These are phyloP conservation scores for Limnephilus auricula DNA, from an alignment of 2,888 invertebrate genomes.

Conservation along the genomic window DNA sequence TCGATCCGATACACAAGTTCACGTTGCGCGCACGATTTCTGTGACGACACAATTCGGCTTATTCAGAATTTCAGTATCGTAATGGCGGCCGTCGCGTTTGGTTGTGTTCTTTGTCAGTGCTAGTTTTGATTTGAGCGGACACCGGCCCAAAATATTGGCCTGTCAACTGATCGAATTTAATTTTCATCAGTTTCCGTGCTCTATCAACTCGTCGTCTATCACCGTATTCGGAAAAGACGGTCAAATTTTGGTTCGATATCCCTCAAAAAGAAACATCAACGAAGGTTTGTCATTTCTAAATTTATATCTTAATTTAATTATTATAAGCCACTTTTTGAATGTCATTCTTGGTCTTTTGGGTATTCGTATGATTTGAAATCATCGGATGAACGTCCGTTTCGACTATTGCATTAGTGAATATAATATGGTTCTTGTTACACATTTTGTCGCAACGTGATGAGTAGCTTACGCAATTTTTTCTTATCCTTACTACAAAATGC, in stretches of 20 bases:
- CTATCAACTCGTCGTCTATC: conserved; percentile 63
- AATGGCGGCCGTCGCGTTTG: conserved; percentile 76
- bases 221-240: conserved; percentile 69
- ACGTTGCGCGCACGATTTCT: conserved; percentile 40
- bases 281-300: conserved; percentile 71
- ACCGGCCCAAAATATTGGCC: conserved; percentile 80
- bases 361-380: conserved; percentile 24
- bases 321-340: conserved; percentile 36
- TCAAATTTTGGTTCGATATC: conserved; percentile 79
- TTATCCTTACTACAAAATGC: conserved; percentile 20
- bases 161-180: conserved; percentile 75
- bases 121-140: conserved; percentile 77
- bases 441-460: conserved; percentile 53
- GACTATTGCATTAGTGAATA: conserved; percentile 2
- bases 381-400: conserved; percentile 36
- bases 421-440: background rate
- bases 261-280: conserved; percentile 77
- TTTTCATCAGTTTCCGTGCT: conserved; percentile 58
- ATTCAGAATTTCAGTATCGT: conserved; percentile 73
- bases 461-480: conserved; percentile 57
- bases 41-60: conserved; percentile 36
- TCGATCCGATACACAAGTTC: conserved; percentile 12
- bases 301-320: conserved; percentile 45
- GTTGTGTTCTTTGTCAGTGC: conserved; percentile 74
- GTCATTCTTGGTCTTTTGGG: conserved; percentile 24